These are phyloP conservation scores for Champsocephalus esox DNA, from an alignment of 2,797 vertebrate species.

Conservation along the genomic window DNA sequence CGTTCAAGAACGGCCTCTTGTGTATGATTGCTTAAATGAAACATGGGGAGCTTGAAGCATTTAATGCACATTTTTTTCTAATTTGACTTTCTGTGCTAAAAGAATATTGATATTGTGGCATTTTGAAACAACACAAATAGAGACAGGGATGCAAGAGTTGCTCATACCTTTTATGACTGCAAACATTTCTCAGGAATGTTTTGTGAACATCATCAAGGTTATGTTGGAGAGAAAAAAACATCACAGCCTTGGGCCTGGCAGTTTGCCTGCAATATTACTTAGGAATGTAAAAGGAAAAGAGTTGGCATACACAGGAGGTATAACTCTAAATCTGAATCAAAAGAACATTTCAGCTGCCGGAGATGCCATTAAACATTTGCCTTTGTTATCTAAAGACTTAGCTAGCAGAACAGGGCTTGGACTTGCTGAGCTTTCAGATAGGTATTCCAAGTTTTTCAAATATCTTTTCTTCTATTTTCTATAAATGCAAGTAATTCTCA, in stretches of 20 bases:
- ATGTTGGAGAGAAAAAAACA: not conserved
- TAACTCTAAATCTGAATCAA: constrained; percentile 1
- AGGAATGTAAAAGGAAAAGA: not conserved
- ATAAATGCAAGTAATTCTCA: too few species aligned
- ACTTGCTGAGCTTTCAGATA: too few species aligned
- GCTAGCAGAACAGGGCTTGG: too few species aligned
- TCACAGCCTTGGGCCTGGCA: not conserved
- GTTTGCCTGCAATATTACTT: not conserved
- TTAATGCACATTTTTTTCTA: constrained; percentile 2
- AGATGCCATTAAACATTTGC: not conserved
- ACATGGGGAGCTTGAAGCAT: constrained; percentile 19
- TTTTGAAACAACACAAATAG: constrained; percentile 1
- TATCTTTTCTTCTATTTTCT: too few species aligned
- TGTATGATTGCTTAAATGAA: constrained; percentile 16
- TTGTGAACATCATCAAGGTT: constrained; percentile 15
- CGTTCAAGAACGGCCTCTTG: too few species aligned
- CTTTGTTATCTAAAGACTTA: not conserved
- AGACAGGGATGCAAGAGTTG: too few species aligned
- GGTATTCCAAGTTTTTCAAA: too few species aligned
- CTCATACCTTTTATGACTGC: not conserved
- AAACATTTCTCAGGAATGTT: not conserved
- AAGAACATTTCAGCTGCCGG: not conserved
- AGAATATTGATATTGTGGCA: not conserved
- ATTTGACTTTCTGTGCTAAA: not conserved
- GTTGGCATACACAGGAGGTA: constrained; percentile 2